Percentiles rank a stretch among this genome's conserved stretches.
phyloP scores from a whole-genome alignment of 2,113 vertebrate genomes.

The Corynorhinus townsendii region DNA sequence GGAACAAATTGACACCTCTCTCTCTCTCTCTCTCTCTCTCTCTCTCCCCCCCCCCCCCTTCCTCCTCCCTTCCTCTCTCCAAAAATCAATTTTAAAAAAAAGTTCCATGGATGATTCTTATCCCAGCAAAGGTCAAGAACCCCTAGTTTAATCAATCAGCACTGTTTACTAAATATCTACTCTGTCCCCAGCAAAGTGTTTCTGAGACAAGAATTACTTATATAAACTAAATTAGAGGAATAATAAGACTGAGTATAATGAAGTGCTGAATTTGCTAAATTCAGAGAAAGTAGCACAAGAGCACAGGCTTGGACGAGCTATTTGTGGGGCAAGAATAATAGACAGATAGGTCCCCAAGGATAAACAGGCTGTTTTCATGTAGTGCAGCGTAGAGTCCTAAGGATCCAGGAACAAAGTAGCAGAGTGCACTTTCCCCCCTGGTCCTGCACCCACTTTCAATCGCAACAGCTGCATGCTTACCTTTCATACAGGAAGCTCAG shows the following conservation, averaged over 20 bases:
- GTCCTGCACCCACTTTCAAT: not conserved
- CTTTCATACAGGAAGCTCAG: not conserved
- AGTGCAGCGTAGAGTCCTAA: not conserved
- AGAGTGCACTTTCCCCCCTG: not conserved
- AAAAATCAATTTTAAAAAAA: not conserved
- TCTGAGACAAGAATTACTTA: constrained; percentile 37
- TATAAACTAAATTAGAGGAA: constrained; percentile 24
- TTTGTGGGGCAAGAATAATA: not conserved
- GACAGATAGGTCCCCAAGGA: not conserved
- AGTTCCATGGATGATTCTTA: not conserved
- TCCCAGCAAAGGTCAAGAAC: not conserved
- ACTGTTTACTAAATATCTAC: not conserved
- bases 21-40: too few species aligned
- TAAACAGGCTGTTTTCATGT: not conserved
- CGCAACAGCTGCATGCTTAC: not conserved
- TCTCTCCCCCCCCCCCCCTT: too few species aligned
- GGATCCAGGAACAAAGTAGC: not conserved
- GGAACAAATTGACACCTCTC: not conserved
- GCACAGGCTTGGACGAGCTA: not conserved
- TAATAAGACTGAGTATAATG: constrained; percentile 26
- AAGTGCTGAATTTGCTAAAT: constrained; percentile 43
- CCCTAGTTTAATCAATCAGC: not conserved
- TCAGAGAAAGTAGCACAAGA: constrained; percentile 18
- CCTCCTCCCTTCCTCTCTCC: not conserved
- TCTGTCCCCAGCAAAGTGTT: not conserved